Conservation (phyloP, 2,888 invertebrate species). For the Tineola bisselliella region DNA sequence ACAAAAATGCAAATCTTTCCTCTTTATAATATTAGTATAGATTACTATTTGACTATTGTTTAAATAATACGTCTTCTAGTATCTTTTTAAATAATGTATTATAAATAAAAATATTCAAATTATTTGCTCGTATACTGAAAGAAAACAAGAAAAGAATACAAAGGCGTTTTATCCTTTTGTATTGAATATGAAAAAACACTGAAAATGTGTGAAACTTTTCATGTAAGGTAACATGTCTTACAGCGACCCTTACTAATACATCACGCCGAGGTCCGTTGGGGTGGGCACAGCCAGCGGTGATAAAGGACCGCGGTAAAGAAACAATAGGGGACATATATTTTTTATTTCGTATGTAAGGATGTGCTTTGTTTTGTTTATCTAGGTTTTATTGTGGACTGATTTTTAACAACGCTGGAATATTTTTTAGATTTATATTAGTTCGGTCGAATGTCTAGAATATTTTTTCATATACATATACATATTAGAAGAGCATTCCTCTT, state of each 20-base stretch:
- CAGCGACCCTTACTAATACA: not conserved
- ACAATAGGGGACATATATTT: constrained; percentile 1
- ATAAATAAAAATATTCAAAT: no score
- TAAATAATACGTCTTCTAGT: no score
- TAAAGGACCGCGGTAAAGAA: not conserved
- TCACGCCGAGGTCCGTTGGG: not conserved
- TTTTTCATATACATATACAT: no score
- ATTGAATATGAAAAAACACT: not conserved
- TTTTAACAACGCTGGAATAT: not conserved
- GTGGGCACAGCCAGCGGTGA: not conserved
- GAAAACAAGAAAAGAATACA: not conserved
- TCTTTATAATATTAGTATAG: no score
- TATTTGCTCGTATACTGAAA: not conserved
- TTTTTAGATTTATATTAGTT: no score
- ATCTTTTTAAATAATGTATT: no score
- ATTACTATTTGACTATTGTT: no score
- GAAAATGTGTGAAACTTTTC: not conserved
- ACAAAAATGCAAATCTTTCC: no score
- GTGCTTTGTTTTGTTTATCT: not conserved
- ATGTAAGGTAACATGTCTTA: not conserved
- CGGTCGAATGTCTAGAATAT: no score
- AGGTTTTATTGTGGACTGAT: not conserved
- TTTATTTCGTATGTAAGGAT: not conserved
- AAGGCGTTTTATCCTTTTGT: not conserved
- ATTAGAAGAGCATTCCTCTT: no score